Percentiles rank a stretch among this genome's conserved stretches.
These are phyloP conservation scores for Stenurella melanura DNA, from an alignment of 2,888 invertebrate genomes.

Conservation along the genomic window DNA sequence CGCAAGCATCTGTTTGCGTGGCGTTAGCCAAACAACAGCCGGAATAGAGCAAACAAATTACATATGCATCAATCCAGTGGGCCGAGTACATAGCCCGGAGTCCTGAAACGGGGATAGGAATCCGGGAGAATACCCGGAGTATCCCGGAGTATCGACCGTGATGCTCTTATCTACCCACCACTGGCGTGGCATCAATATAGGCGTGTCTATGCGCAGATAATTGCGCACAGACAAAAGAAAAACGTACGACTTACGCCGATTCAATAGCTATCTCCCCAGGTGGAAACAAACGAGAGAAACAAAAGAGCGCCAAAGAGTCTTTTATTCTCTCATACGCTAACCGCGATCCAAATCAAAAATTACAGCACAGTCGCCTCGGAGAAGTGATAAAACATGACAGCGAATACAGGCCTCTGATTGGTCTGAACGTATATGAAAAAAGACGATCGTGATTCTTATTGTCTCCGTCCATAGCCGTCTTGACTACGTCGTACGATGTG, in stretches of 20 bases:
- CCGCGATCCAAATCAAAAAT: slow-evolving; percentile 71
- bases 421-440: slow-evolving; percentile 69
- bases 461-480: slow-evolving; percentile 67
- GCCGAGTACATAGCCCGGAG: slow-evolving; percentile 62
- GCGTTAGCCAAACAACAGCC: slow-evolving; percentile 59
- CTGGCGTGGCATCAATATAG: slow-evolving; percentile 68
- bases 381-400: slow-evolving; percentile 74
- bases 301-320: slow-evolving; percentile 57
- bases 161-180: slow-evolving; percentile 70
- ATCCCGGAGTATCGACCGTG: slow-evolving; percentile 70
- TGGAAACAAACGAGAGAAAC: slow-evolving; percentile 60
- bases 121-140: slow-evolving; percentile 68
- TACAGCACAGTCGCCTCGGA: slow-evolving; percentile 71
- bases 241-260: slow-evolving; percentile 63
- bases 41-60: slow-evolving; percentile 67
- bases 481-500: slow-evolving; percentile 63
- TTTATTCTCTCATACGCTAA: slow-evolving; percentile 61
- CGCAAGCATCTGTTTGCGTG: slow-evolving; percentile 63
- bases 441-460: slow-evolving; percentile 70
- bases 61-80: slow-evolving; percentile 68
- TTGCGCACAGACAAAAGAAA: slow-evolving; percentile 66
- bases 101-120: slow-evolving; percentile 56
- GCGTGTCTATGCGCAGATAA: slow-evolving; percentile 67
- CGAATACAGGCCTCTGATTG: slow-evolving; percentile 71
- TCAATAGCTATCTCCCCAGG: slow-evolving; percentile 54